These are phyloP conservation scores for Serinus canaria DNA, from an alignment of 2,113 vertebrate genomes.

Conservation along the genomic window DNA sequence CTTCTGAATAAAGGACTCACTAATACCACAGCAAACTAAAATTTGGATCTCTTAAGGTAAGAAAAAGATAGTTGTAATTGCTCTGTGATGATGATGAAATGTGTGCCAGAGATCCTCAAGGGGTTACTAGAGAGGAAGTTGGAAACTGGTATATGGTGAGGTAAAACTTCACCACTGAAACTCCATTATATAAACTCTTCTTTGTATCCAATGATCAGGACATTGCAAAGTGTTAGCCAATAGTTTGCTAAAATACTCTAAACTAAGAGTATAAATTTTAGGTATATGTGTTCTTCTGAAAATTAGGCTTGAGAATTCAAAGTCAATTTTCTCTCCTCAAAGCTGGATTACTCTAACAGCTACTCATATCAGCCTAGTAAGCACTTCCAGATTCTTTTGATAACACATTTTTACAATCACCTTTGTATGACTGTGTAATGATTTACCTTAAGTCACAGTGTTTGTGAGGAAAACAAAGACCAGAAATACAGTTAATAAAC, in stretches of 20 bases:
- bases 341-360: neutral
- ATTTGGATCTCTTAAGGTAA: neutral
- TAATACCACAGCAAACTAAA: neutral
- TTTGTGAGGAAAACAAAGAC: neutral
- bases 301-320: neutral
- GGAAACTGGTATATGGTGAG: accelerated
- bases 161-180: neutral
- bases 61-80: neutral
- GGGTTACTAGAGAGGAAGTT: accelerated
- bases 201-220: neutral
- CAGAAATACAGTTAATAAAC: neutral
- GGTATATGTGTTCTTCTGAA: neutral
- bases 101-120: neutral
- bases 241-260: neutral
- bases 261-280: neutral
- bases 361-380: neutral
- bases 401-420: neutral
- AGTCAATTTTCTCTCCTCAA: neutral
- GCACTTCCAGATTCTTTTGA: neutral
- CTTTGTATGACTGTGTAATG: neutral
- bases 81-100: neutral
- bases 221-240: neutral
- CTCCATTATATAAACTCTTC: neutral
- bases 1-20: neutral
- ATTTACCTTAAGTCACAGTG: neutral